Percentiles rank a stretch among this genome's conserved stretches.
phyloP scores from a whole-genome alignment of 2,888 invertebrate species.

The Ferdinandea cuprea region DNA sequence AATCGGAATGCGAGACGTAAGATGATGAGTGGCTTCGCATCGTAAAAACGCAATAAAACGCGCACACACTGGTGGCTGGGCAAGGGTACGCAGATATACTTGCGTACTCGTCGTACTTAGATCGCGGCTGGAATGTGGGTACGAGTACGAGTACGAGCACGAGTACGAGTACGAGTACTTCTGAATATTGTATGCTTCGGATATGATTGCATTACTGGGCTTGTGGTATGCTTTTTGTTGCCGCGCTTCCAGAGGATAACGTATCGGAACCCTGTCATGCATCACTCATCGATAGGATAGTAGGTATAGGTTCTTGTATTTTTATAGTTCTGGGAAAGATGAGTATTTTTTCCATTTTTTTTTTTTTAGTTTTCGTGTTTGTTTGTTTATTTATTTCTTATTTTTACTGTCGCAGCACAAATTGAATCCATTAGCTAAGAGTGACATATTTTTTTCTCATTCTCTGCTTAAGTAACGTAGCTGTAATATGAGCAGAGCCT shows the following conservation, averaged over 20 bases:
- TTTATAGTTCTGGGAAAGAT: constrained; percentile 46
- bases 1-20: constrained; percentile 58
- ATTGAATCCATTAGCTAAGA: constrained; percentile 58
- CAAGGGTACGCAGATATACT: constrained; percentile 41
- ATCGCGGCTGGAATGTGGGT: constrained; percentile 46
- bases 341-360: constrained; percentile 7
- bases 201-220: constrained; percentile 46
- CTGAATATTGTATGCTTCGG: constrained; percentile 47
- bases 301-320: constrained; percentile 21
- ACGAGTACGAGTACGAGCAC: constrained; percentile 32
- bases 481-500: constrained; percentile 29
- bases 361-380: no score
- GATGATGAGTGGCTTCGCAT: constrained; percentile 49
- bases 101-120: neutral
- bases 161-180: constrained; percentile 33
- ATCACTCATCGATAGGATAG: constrained; percentile 51
- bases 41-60: constrained; percentile 53
- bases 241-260: constrained; percentile 33
- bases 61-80: constrained; percentile 5
- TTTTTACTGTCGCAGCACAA: constrained; percentile 28
- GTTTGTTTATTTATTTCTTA: neutral
- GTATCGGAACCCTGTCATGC: constrained; percentile 46
- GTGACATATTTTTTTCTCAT: constrained; percentile 40
- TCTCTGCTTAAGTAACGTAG: constrained; percentile 8
- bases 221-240: constrained; percentile 62